Percentiles rank a stretch among this genome's conserved stretches.
These are phyloP conservation scores for Amphilophus citrinellus DNA, from an alignment of 2,113 vertebrate species.

Conservation along the genomic window DNA sequence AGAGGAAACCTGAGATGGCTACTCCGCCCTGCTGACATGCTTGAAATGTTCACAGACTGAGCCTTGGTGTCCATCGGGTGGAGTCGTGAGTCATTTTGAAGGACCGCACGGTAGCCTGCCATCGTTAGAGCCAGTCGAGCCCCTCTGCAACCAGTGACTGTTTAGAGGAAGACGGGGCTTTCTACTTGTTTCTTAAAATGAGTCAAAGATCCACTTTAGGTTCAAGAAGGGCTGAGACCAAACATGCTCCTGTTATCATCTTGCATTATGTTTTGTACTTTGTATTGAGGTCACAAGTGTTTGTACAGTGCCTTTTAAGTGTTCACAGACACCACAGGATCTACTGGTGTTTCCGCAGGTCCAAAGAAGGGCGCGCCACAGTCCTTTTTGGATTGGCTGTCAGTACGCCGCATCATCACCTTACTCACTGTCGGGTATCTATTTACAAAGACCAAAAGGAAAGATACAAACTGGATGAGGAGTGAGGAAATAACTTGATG, in stretches of 20 bases:
- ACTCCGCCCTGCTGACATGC: neutral
- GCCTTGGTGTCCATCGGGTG: neutral
- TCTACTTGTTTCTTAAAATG: neutral
- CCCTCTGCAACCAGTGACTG: neutral
- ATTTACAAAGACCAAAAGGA: slow-evolving; percentile 75
- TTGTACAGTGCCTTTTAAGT: slow-evolving; percentile 34
- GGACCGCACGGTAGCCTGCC: slow-evolving; percentile 8
- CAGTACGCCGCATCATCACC: slow-evolving; percentile 2
- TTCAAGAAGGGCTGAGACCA: slow-evolving; percentile 36
- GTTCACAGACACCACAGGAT: slow-evolving; percentile 11
- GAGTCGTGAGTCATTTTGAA: neutral
- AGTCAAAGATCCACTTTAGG: slow-evolving; percentile 30
- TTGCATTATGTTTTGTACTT: slow-evolving; percentile 13
- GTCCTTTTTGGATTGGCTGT: slow-evolving; percentile 23
- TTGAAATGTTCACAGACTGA: neutral
- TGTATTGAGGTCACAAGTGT: slow-evolving; percentile 34
- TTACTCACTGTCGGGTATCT: slow-evolving; percentile 41
- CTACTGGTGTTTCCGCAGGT: slow-evolving; percentile 25
- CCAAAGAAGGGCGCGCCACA: neutral
- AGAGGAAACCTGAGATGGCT: slow-evolving; percentile 2
- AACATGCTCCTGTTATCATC: slow-evolving; percentile 40
- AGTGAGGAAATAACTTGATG: slow-evolving; percentile 20
- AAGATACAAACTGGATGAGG: slow-evolving; percentile 39
- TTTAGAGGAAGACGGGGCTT: neutral
- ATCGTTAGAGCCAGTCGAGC: slow-evolving; percentile 6